These are phyloP conservation scores for Tragelaphus scriptus DNA, from an alignment of 2,113 vertebrate species.

Conservation along the genomic window DNA sequence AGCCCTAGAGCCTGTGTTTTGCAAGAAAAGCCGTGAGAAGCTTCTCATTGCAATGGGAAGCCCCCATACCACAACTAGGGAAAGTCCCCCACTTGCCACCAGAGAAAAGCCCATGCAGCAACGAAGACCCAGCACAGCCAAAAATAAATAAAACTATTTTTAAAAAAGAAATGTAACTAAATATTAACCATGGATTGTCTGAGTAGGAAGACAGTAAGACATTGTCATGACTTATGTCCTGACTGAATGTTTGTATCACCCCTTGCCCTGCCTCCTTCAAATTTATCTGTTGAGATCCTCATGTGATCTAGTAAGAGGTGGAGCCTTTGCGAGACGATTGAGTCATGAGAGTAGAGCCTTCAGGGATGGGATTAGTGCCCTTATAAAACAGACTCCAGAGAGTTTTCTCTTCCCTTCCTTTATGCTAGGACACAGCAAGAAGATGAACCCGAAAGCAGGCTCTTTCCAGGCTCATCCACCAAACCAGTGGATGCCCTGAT, in stretches of 20 bases:
- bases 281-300: background rate
- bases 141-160: background rate
- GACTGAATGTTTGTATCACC: background rate
- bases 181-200: background rate
- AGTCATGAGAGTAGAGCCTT: background rate
- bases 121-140: background rate
- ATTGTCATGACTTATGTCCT: background rate
- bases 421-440: background rate
- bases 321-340: background rate
- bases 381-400: background rate
- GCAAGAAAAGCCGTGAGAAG: background rate
- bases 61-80: background rate
- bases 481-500: background rate
- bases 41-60: background rate
- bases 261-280: background rate
- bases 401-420: background rate
- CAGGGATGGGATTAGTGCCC: background rate
- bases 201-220: background rate
- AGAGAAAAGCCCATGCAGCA: background rate
- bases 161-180: background rate
- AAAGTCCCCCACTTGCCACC: background rate
- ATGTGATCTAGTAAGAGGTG: background rate
- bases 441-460: background rate
- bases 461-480: background rate
- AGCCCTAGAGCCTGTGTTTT: background rate